phyloP scores from a whole-genome alignment of 2,797 vertebrate species.

The Coluber constrictor region DNA sequence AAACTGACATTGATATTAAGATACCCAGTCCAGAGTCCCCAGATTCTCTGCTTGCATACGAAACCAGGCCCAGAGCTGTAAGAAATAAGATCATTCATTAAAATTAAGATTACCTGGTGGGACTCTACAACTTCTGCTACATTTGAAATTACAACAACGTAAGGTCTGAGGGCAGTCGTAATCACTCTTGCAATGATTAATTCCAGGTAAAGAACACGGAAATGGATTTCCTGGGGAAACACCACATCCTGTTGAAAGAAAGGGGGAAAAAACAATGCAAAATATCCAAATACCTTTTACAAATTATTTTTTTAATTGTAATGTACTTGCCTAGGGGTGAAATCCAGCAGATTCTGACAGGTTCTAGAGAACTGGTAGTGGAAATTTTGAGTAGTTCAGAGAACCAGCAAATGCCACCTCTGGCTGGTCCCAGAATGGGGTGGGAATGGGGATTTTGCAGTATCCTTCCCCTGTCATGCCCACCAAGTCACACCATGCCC shows the following conservation, averaged over 20 bases:
- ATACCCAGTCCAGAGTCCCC: neutral
- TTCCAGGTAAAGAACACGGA: neutral
- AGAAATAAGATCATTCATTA: neutral
- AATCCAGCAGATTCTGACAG: no score
- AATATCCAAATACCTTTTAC: neutral
- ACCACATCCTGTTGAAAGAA: neutral
- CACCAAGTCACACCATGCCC: no score
- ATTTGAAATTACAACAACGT: constrained; percentile 1
- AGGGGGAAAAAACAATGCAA: neutral
- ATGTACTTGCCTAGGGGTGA: neutral
- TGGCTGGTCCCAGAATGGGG: no score
- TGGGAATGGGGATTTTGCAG: no score
- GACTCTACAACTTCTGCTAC: neutral
- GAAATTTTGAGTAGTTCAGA: no score
- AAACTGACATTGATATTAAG: neutral
- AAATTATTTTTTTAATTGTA: neutral
- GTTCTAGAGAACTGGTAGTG: no score
- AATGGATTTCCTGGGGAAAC: neutral
- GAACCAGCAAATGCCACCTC: no score
- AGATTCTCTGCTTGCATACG: neutral
- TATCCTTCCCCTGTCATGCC: no score
- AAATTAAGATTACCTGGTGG: constrained; percentile 1
- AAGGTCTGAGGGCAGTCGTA: neutral
- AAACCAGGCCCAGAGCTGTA: neutral
- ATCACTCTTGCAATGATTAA: neutral